Base-by-base conservation (phyloP, 2,888 invertebrate species). In the Atethmia centrago region DNA sequence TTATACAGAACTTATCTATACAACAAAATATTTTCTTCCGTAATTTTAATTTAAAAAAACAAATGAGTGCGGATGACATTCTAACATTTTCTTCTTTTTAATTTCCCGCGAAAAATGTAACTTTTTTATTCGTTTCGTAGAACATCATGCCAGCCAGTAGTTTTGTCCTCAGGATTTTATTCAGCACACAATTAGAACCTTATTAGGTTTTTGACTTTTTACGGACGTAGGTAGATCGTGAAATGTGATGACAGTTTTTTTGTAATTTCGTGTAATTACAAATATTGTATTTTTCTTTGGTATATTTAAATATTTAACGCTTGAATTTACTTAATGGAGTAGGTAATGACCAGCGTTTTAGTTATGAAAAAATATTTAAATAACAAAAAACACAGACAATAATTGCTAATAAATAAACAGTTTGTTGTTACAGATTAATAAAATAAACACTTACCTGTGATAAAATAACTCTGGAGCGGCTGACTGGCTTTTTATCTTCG, bases 381-480 rank as follows among this genome's bases (percentile, higher is more conserved):
- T 19, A 66, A 19, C 3, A 45, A 5, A 36, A 45, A 36, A 21
- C 12, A 25, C 9, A 49, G 5, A 25, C 25, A 19, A 21, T 7
- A 14, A 40, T 63, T 63, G 21, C 10, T 21, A 21, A 2, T 31
- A 55, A 16, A 21, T 53, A 53, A 31, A n/a, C 12, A 36, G 12
- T 31, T n/a, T 8, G 2, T 49, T 59, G 19, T n/a, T 10, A 42
- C 16, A 36, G 0, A 47, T 31, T 8, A 61, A 42, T 40, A 51
- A 64, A 70, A 65, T n/a, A 31, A 66, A 74, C 47, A 79, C 85
- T 80, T 68, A 87, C 87, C 84, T 87, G 87, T 31, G 87, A 87
- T 40, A 82, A 65, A 49, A 87, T 87, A 16, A 87, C 80, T 74
- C 79, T 81, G 12, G 83, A 31, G 40, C 87, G 82, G 62, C 82